Conservation (phyloP, 2,797 vertebrate genomes). For the Dipus sagitta region DNA sequence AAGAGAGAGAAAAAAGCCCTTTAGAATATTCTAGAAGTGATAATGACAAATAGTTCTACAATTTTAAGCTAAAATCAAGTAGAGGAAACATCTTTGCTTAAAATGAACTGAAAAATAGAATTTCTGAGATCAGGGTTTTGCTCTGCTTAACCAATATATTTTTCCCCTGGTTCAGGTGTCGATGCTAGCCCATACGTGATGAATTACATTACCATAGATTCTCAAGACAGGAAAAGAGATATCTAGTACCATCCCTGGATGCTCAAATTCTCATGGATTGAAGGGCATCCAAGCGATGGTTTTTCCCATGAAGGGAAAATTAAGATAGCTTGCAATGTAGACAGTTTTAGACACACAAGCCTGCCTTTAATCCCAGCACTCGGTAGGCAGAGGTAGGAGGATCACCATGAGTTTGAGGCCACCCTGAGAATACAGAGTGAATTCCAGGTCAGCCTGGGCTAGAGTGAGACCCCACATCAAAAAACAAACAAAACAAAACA, state of each 20-base stretch:
- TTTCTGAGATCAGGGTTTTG: slow-evolving; percentile 11
- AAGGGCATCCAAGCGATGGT: slow-evolving; percentile 89
- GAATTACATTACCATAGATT: slow-evolving; percentile 91
- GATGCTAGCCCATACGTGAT: slow-evolving; percentile 89
- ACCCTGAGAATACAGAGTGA: no score
- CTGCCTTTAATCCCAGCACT: no score
- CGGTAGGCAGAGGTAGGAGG: no score
- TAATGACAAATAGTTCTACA: slow-evolving; percentile 12
- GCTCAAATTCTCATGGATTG: slow-evolving; percentile 85
- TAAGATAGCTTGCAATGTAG: slow-evolving; percentile 90
- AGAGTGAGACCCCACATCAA: no score
- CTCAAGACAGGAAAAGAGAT: slow-evolving; percentile 87
- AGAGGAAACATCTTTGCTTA: slow-evolving; percentile 18
- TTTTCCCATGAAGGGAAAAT: slow-evolving; percentile 87
- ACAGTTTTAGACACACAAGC: slow-evolving; percentile 82
- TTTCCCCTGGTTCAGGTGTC: slow-evolving; percentile 84
- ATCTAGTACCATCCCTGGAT: slow-evolving; percentile 83
- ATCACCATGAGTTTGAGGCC: no score
- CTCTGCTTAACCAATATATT: slow-evolving; percentile 50
- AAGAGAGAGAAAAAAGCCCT: not conserved
- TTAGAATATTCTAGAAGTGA: slow-evolving; percentile 27
- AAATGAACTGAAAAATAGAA: slow-evolving; percentile 19
- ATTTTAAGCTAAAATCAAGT: slow-evolving; percentile 14
- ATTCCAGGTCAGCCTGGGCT: no score
- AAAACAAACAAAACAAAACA: no score